Evolutionary conservation across 2,888 invertebrate genomes (phyloP).

Genomic region (Andrena minutula): DNA sequence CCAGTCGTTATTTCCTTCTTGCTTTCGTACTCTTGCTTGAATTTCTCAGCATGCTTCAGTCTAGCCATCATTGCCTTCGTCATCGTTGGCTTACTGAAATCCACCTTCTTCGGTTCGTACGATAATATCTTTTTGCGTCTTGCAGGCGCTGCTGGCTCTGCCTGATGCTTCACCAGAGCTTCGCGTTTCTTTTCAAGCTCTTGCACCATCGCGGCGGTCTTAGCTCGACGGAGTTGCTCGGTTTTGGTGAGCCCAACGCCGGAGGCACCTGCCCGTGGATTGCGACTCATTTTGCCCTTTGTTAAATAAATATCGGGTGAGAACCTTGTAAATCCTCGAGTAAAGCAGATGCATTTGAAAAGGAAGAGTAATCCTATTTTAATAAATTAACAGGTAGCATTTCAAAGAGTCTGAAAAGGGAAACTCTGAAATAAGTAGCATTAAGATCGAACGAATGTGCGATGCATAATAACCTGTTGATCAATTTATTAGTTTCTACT

Average conservation of each 20-base stretch:
- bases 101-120: conserved; percentile 73
- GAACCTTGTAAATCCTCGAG: not conserved
- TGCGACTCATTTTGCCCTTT: conserved; percentile 37
- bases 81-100: conserved; percentile 73
- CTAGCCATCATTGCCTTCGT: conserved; percentile 79
- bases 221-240: conserved; percentile 72
- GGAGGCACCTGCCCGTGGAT: not conserved
- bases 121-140: conserved; percentile 12
- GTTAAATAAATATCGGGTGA: not conserved
- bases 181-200: conserved; percentile 51
- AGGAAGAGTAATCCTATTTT: not conserved
- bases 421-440: not conserved
- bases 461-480: conserved; percentile 48
- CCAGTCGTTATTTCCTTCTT: conserved; percentile 27
- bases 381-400: not conserved
- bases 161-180: conserved; percentile 3
- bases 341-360: not conserved
- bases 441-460: not conserved
- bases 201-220: conserved; percentile 66
- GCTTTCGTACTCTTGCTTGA: conserved; percentile 64
- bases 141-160: conserved; percentile 29
- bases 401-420: not conserved
- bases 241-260: conserved; percentile 66
- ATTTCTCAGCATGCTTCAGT: conserved; percentile 73
- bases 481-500: conserved; percentile 27